A percentile compares a stretch with the other conserved stretches of the same genome.
phyloP scores from a whole-genome alignment of 2,888 invertebrate genomes.

The Laothoe populi region DNA sequence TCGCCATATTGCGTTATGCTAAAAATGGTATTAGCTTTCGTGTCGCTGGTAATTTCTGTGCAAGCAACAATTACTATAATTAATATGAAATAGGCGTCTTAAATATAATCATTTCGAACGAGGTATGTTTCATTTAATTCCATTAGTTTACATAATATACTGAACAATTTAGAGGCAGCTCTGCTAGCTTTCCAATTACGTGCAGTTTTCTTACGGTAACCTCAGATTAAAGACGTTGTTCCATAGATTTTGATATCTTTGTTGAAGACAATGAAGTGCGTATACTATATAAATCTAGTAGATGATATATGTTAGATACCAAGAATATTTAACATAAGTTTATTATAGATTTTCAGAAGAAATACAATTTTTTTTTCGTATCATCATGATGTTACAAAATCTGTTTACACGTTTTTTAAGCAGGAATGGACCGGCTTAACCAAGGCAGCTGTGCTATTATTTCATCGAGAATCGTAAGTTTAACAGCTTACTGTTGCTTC shows the following conservation, averaged over 20 bases:
- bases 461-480: too few relatives aligned
- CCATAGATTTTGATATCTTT: neutral
- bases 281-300: too few relatives aligned
- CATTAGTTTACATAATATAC: slow-evolving; percentile 39
- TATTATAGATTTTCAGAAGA: too few relatives aligned
- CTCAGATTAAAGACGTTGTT: slow-evolving; percentile 40
- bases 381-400: too few relatives aligned
- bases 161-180: slow-evolving; percentile 42
- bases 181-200: slow-evolving; percentile 53
- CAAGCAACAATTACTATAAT: slow-evolving; percentile 5
- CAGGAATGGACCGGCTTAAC: too few relatives aligned
- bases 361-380: too few relatives aligned
- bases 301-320: too few relatives aligned
- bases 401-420: too few relatives aligned
- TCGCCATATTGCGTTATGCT: slow-evolving; percentile 9
- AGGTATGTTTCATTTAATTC: slow-evolving; percentile 38
- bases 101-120: slow-evolving; percentile 12
- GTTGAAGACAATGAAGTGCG: too few relatives aligned
- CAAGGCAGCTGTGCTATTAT: too few relatives aligned
- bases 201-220: slow-evolving; percentile 46
- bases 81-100: neutral
- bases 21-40: slow-evolving; percentile 6
- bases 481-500: too few relatives aligned
- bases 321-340: too few relatives aligned
- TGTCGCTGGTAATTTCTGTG: slow-evolving; percentile 16